A percentile compares a stretch with the other conserved stretches of the same genome.
Conservation (phyloP, 2,888 invertebrate species). For the Cryptus armator region DNA sequence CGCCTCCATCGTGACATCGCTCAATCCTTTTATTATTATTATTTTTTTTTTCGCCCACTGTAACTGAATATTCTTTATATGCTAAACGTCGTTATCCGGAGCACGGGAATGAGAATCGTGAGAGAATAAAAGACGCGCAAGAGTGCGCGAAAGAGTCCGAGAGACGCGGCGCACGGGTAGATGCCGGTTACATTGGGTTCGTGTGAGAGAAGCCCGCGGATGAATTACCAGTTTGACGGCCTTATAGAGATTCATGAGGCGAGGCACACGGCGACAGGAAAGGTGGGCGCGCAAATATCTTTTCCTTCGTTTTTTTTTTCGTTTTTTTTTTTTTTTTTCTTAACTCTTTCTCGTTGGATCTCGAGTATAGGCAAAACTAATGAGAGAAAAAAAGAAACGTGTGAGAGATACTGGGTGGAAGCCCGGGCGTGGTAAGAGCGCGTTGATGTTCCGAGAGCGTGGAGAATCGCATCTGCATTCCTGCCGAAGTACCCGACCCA, state of each 20-base stretch:
- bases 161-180: constrained; percentile 9
- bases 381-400: constrained; percentile 53
- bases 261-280: constrained; percentile 68
- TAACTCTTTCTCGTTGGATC: constrained; percentile 41
- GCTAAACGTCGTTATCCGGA: constrained; percentile 39
- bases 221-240: constrained; percentile 83
- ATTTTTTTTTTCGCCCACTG: neutral
- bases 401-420: neutral
- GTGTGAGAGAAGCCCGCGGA: constrained; percentile 64
- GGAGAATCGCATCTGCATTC: constrained; percentile 66
- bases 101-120: constrained; percentile 25
- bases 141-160: constrained; percentile 31
- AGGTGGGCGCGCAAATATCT: constrained; percentile 63
- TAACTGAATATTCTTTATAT: constrained; percentile 42
- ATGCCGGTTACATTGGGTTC: constrained; percentile 18
- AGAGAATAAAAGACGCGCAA: constrained; percentile 36
- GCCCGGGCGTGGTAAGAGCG: constrained; percentile 12
- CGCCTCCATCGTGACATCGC: constrained; percentile 8
- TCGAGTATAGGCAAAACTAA: constrained; percentile 46
- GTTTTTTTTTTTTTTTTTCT: neutral
- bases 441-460: constrained; percentile 26
- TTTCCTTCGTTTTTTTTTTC: neutral
- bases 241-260: constrained; percentile 82
- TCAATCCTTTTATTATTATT: constrained; percentile 10
- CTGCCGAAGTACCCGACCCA: constrained; percentile 41